Evolutionary conservation across 2,797 vertebrate species (phyloP).

Genomic region (Tenualosa thibaudeaui): DNA sequence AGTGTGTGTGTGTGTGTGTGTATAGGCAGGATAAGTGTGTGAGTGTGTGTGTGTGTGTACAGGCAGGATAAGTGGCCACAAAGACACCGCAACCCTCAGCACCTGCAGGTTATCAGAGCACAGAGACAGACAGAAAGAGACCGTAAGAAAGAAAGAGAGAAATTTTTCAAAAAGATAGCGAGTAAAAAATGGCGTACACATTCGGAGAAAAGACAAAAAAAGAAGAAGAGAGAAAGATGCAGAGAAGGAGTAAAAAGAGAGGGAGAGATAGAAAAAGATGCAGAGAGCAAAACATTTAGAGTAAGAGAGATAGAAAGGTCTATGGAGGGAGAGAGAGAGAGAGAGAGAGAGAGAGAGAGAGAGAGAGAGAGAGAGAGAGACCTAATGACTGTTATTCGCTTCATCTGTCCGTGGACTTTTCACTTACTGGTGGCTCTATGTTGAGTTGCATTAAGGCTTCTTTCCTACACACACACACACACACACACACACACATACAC

Average conservation of each 20-base stretch:
- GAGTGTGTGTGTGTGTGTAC: constrained; percentile 73
- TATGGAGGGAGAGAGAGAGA: neutral
- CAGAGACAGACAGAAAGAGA: neutral
- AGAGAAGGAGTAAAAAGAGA: neutral
- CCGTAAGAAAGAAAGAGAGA: neutral
- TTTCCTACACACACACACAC: neutral
- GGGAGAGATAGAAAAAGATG: neutral
- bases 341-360: neutral
- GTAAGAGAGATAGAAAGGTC: no score
- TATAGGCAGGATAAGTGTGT: constrained; percentile 70
- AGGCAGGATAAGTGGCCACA: constrained; percentile 84
- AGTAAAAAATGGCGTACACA: no score
- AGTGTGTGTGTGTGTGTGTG: no score
- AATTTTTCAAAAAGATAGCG: no score
- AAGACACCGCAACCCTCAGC: constrained; percentile 89
- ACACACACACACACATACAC: no score
- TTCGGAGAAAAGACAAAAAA: neutral
- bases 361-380: neutral
- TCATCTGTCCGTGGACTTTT: neutral
- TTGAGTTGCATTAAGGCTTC: neutral
- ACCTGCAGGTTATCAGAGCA: constrained; percentile 84
- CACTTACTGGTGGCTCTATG: neutral
- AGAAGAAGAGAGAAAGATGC: neutral
- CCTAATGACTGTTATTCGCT: neutral
- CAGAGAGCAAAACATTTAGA: neutral